Conservation (phyloP, 1,140 invertebrate genomes). For the Dendrolimus punctatus region DNA sequence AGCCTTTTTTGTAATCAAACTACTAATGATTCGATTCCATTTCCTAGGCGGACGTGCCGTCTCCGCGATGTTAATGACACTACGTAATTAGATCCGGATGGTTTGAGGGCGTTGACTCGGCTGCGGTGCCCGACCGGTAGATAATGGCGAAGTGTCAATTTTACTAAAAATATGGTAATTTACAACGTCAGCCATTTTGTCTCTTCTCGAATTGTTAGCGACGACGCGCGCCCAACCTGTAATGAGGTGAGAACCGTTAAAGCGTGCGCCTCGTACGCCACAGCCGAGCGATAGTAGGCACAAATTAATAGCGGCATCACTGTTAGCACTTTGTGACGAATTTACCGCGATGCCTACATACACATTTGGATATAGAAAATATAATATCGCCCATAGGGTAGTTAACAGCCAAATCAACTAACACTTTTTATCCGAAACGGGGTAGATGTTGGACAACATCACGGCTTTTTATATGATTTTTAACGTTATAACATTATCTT, state of each 20-base stretch:
- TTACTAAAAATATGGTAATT: slow-evolving; percentile 64
- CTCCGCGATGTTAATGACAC: slow-evolving; percentile 65
- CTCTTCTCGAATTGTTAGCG: slow-evolving; percentile 13
- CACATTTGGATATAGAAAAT: too few species aligned
- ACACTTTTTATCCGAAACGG: too few species aligned
- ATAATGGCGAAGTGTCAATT: slow-evolving; percentile 60
- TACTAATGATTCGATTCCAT: slow-evolving; percentile 72
- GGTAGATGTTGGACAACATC: too few species aligned
- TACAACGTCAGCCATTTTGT: slow-evolving; percentile 33
- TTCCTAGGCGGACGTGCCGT: slow-evolving; percentile 68
- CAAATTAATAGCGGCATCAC: too few species aligned
- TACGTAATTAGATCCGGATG: slow-evolving; percentile 69
- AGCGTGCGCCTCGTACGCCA: too few species aligned
- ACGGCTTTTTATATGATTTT: too few species aligned
- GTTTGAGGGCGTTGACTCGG: slow-evolving; percentile 58
- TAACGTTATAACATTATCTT: too few species aligned
- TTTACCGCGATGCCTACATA: too few species aligned
- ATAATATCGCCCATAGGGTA: too few species aligned
- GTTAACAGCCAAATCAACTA: too few species aligned
- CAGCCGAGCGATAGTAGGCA: too few species aligned
- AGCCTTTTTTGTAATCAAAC: slow-evolving; percentile 72
- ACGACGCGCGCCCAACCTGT: slow-evolving; percentile 9
- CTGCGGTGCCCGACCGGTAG: slow-evolving; percentile 41
- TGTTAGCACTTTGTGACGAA: too few species aligned
- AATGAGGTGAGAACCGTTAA: slow-evolving; percentile 17